phyloP scores from a whole-genome alignment of 2,797 vertebrate species.

The Danio choprae region DNA sequence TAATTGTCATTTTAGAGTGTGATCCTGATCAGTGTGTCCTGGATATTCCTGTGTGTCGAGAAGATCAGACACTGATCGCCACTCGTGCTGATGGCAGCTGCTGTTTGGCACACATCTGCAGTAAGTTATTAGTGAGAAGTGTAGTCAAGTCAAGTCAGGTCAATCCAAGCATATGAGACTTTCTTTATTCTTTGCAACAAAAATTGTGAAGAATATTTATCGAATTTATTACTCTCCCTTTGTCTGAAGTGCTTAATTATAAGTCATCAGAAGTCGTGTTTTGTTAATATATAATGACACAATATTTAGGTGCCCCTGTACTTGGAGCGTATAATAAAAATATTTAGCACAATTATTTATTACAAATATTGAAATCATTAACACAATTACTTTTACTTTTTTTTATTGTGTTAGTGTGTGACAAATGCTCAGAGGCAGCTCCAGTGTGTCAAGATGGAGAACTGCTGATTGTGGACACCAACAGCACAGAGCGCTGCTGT shows the following conservation, averaged over 20 bases:
- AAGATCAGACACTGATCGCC: conserved; percentile 86
- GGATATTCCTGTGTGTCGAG: conserved; percentile 81
- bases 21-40: conserved; percentile 89
- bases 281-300: not conserved
- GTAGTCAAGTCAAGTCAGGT: not conserved
- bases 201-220: too few species aligned
- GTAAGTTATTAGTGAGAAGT: conserved; percentile 72
- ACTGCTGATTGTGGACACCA: conserved; percentile 83
- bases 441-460: conserved; percentile 89
- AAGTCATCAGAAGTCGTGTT: not conserved
- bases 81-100: conserved; percentile 87
- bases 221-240: not conserved
- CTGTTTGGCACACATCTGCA: conserved; percentile 91
- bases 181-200: not conserved
- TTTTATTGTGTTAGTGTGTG: conserved; percentile 70
- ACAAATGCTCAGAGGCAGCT: conserved; percentile 78
- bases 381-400: not conserved
- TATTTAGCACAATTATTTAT: too few species aligned
- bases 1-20: conserved; percentile 81
- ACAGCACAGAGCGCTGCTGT: conserved; percentile 89
- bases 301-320: too few species aligned
- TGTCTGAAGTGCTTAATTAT: not conserved
- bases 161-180: not conserved
- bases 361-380: too few species aligned
- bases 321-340: too few species aligned